Conservation (phyloP, 92 coral and sea anemone species). For the Bergia sp. region DNA sequence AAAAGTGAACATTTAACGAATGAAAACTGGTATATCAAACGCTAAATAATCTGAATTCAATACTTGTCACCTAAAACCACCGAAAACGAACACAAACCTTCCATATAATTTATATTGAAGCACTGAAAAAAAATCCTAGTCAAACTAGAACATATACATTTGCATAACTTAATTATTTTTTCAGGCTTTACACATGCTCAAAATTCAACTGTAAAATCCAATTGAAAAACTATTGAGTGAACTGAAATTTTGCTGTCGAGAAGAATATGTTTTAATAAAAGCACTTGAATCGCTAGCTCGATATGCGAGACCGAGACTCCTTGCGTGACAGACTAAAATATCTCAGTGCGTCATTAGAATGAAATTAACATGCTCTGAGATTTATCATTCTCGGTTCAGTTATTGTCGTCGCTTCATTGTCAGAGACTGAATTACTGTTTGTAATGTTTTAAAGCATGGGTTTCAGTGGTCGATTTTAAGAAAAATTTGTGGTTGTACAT, state of each 20-base stretch:
- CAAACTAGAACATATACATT: not conserved
- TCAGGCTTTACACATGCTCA: not conserved
- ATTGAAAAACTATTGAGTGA: not conserved
- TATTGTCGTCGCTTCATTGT: not conserved
- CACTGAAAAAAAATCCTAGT: not conserved
- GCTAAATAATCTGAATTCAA: too few relatives aligned
- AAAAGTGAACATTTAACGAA: too few relatives aligned
- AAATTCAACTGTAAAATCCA: not conserved
- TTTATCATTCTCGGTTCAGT: constrained; percentile 10
- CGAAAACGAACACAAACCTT: too few relatives aligned
- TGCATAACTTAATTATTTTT: not conserved
- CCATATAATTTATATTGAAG: not conserved
- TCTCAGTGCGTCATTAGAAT: too few relatives aligned
- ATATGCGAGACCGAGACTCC: too few relatives aligned
- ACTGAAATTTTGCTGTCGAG: not conserved
- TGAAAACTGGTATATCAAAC: too few relatives aligned
- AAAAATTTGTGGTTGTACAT: too few relatives aligned
- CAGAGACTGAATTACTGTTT: constrained; percentile 15
- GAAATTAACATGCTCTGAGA: constrained; percentile 2
- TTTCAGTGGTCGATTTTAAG: too few relatives aligned
- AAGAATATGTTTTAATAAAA: too few relatives aligned
- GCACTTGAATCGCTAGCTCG: too few relatives aligned
- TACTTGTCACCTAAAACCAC: too few relatives aligned
- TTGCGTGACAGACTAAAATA: too few relatives aligned
- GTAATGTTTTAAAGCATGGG: constrained; percentile 11